Evolutionary conservation across 2,113 vertebrate species (phyloP), one percentile per base, ranked within the genome.

Genomic region (Osmerus mordax): DNA sequence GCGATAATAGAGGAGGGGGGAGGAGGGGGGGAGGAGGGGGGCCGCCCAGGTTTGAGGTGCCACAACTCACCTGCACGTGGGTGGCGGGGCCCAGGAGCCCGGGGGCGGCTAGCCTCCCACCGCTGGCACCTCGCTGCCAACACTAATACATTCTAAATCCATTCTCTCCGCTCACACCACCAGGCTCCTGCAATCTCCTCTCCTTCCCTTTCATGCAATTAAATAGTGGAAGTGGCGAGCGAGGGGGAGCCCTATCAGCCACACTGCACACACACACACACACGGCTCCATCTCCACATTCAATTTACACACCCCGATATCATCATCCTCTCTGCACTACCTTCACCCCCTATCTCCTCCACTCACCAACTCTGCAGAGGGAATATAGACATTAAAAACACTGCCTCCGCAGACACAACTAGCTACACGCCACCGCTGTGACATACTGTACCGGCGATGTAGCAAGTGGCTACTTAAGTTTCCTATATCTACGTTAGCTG

Each of bases 111-210:
- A 84, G 84, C 86, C 84, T 85, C 87, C 87, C 86, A 85, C 89
- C 84, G 82, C 84, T 56, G 86, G 86, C 88, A 54, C 86, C 89
- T 89, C 80, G 86, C 89, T 90, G 89, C 89, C 89, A 88, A 87
- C 86, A 83, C 87, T 91, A 89, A 93, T 91, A 91, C 90, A 91
- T 91, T 91, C 87, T 90, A 89, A 91, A 92, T 90, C 91, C 86
- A 91, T 92, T 92, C 91, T 91, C 89, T 88, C 82, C 89, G 84
- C 87, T 83, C 84, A 73, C 85, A 87, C 81, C 79, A 76, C 79
- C 88, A 87, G 89, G 83, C 79, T 88, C 82, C 86, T 86, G 87
- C 90, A 90, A 88, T 92, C 91, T 91, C 87, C 86, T 86, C 84
- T 86, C 81, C 79, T 88, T 89, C 82, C 88, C 89, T 90, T 92